Percentiles rank a stretch among this genome's conserved stretches.
Conservation (phyloP, 1,140 invertebrate species). For the Paraescarpia echinospica region DNA sequence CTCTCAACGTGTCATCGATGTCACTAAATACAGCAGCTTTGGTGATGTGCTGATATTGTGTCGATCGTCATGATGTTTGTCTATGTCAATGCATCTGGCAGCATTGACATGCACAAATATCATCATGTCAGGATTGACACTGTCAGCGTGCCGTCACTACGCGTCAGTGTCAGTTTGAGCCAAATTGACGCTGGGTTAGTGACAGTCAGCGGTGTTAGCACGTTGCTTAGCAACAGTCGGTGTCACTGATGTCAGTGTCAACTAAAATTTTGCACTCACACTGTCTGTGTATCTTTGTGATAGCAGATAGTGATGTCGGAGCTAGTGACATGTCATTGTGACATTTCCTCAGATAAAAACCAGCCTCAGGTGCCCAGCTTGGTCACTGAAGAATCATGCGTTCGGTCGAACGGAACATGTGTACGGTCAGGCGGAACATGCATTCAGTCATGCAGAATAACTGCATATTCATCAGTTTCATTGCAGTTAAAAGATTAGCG, state of each 20-base stretch:
- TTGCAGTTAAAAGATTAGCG: background rate
- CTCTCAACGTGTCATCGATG: background rate
- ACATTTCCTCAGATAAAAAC: background rate
- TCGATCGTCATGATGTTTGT: background rate
- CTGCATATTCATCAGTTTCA: no score
- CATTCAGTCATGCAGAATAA: background rate
- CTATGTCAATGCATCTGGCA: background rate
- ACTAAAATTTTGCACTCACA: background rate
- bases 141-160: background rate
- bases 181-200: background rate
- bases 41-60: background rate
- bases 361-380: background rate
- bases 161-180: background rate
- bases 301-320: background rate
- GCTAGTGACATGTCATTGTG: background rate
- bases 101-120: background rate
- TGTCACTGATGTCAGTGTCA: background rate
- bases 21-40: constrained; percentile 1
- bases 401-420: background rate
- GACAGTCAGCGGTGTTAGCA: background rate
- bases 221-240: background rate
- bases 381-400: background rate
- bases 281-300: background rate
- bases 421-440: background rate
- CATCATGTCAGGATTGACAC: background rate